A percentile compares a stretch with the other conserved stretches of the same genome.
These are phyloP conservation scores for Ardeotis arabs DNA, from an alignment of 2,113 vertebrate species.

Conservation along the genomic window DNA sequence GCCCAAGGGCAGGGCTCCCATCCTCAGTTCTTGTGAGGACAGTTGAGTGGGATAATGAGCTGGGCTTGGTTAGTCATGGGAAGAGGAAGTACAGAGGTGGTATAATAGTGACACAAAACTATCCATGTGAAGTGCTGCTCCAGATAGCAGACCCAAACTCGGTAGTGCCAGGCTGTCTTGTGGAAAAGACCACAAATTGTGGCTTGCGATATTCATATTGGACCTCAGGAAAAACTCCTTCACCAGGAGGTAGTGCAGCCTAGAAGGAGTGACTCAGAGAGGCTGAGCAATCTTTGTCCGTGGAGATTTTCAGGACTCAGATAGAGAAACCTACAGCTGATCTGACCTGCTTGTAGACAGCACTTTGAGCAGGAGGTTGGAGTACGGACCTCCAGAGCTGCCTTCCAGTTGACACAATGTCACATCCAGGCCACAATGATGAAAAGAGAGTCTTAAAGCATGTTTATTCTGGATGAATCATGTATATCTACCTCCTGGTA, in stretches of 20 bases:
- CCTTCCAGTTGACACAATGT: neutral
- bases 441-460: neutral
- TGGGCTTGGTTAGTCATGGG: neutral
- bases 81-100: neutral
- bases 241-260: neutral
- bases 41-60: accelerated
- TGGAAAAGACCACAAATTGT: neutral
- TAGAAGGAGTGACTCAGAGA: neutral
- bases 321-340: neutral
- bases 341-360: neutral
- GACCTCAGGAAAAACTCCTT: neutral
- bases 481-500: neutral
- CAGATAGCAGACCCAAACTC: neutral
- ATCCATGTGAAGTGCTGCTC: neutral
- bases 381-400: neutral
- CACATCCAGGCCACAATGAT: neutral
- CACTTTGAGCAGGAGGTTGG: neutral
- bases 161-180: neutral
- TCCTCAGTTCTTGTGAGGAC: neutral
- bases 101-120: neutral
- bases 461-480: neutral
- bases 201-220: neutral
- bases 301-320: neutral
- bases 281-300: neutral
- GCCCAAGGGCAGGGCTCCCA: neutral